Base-by-base conservation (phyloP, 2,797 vertebrate genomes). In the Tadarida brasiliensis region DNA sequence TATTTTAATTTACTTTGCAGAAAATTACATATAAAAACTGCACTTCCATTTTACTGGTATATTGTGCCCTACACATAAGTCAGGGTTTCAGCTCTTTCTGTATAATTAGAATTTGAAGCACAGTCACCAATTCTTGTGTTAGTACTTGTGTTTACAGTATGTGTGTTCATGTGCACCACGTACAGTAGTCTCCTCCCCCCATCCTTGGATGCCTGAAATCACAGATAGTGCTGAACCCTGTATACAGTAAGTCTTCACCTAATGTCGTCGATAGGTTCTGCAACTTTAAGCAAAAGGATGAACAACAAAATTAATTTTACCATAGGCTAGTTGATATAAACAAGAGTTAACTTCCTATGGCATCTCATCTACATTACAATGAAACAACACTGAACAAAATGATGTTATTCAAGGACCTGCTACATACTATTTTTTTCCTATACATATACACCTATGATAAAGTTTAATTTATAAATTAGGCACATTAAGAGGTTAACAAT, bases 21-120 rank as follows among this genome's bases (percentile, higher is more conserved):
- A 86, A 82, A 91, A 87, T 71, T 95, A 35, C 10, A 33, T 67
- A 11, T 73, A 17, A 88, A 92, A 94, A 89, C 19, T 77, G 15
- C 56, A 90, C 67, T 94, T 81, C 30, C 71, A 30, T 83, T 90
- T 76, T 81, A 59, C 28, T 83, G 19, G 2, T 61, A 47, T 54
- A 30, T 47, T n/a, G 5, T 90, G 8, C 11, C 65, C 26, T 89
- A 16, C 33, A 67, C 33, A 11, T 78, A 65, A 35, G n/a, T 76
- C 59, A 63, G n/a, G 26, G 17, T 68, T 93, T 80, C 68, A 70
- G n/a, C 51, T 87, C 10, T 54, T 74, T 84, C 49, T 78, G 65
- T 65, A 24, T 61, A 77, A 51, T 93, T 88, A 82, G 68, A 89
- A 91, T 85, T 87, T 82, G 30, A 94, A 81, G 61, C 80, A 47